phyloP scores from a whole-genome alignment of 2,113 vertebrate genomes.

The Oxyura jamaicensis region DNA sequence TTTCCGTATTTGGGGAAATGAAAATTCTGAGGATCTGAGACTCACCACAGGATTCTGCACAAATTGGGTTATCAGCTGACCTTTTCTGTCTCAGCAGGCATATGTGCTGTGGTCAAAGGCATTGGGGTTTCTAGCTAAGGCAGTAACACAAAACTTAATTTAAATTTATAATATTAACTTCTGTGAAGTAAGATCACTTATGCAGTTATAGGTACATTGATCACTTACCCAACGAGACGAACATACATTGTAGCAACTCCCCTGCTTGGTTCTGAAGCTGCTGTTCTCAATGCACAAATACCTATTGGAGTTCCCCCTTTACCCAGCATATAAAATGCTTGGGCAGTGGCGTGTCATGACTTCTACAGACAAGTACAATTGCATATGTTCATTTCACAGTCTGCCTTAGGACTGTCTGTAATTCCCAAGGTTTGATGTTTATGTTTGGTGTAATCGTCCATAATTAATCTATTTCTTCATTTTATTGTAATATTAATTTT shows the following conservation, averaged over 20 bases:
- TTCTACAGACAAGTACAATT: slow-evolving; percentile 43
- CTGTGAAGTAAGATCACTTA: neutral
- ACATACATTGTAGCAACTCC: neutral
- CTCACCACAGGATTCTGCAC: neutral
- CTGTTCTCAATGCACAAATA: neutral
- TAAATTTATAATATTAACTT: neutral
- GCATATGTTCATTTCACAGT: neutral
- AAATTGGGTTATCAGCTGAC: neutral
- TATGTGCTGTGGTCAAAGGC: neutral
- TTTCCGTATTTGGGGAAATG: neutral
- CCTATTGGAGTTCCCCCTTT: neutral
- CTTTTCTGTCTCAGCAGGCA: neutral
- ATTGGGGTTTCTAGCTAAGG: neutral
- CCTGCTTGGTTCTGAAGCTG: neutral
- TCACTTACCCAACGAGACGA: neutral
- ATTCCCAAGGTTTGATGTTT: neutral
- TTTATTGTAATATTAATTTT: neutral
- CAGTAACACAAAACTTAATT: no score
- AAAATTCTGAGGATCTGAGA: neutral
- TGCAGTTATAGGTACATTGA: neutral
- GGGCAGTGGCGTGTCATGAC: neutral
- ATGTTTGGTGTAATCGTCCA: neutral
- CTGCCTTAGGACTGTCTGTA: slow-evolving; percentile 27
- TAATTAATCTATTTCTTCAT: neutral
- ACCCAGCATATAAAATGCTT: neutral